Evolutionary conservation across 2,888 invertebrate species (phyloP).

Genomic region (Leptinotarsa rubiginosa): DNA sequence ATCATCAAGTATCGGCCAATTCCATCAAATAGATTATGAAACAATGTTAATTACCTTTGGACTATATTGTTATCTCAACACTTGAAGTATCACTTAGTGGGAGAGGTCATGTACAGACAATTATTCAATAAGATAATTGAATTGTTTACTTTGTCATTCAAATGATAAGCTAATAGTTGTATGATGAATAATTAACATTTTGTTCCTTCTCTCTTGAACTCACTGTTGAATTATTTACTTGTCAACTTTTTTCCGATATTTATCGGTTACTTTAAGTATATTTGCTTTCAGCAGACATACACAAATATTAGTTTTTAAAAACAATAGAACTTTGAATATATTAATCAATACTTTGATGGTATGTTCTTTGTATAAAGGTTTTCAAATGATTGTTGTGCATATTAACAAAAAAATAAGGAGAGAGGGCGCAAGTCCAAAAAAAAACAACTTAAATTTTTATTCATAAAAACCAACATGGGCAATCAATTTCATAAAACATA

Average conservation of each 20-base stretch:
- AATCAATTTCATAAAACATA: too few relatives aligned
- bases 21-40: neutral
- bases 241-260: neutral
- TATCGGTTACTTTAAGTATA: too few relatives aligned
- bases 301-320: neutral
- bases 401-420: too few relatives aligned
- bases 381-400: too few relatives aligned
- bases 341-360: neutral
- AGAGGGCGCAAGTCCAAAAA: too few relatives aligned
- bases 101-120: conserved; percentile 8
- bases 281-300: neutral
- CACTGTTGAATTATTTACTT: neutral
- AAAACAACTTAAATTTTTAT: too few relatives aligned
- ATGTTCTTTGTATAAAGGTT: too few relatives aligned
- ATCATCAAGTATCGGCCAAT: too few relatives aligned
- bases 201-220: neutral
- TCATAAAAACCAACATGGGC: too few relatives aligned
- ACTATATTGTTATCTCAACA: neutral
- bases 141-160: neutral
- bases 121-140: conserved; percentile 8
- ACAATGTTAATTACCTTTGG: neutral
- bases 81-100: conserved; percentile 13
- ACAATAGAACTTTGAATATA: neutral
- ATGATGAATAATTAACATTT: neutral
- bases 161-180: neutral